Conservation (phyloP, 2,113 vertebrate genomes). For the Megaceryle torquata region DNA sequence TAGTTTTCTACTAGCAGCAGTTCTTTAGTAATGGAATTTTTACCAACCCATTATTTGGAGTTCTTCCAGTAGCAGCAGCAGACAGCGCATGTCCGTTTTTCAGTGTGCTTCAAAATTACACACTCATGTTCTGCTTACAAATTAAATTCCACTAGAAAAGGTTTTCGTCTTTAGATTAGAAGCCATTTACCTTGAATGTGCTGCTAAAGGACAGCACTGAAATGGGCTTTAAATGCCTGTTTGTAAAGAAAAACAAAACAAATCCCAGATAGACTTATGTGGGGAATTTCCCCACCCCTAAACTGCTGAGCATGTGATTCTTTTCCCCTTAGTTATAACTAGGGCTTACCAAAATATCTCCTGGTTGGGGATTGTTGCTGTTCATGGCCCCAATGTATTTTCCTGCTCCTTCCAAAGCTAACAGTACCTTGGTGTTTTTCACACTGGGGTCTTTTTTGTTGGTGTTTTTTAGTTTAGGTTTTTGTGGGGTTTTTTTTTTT, state of each 20-base stretch:
- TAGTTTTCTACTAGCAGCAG: background rate
- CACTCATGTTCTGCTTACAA: background rate
- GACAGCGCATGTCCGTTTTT: accelerated
- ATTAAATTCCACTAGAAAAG: background rate
- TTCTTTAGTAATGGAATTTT: background rate
- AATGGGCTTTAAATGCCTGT: background rate
- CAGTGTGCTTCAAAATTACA: background rate
- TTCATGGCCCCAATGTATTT: background rate
- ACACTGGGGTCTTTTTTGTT: background rate
- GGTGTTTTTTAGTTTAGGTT: background rate
- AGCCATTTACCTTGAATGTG: background rate
- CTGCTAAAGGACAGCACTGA: background rate
- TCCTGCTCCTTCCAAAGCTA: background rate
- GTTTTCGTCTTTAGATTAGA: background rate
- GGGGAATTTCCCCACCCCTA: background rate
- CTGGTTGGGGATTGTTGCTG: background rate
- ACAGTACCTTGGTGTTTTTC: background rate
- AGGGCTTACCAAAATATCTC: background rate
- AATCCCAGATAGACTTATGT: accelerated
- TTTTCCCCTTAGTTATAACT: background rate
- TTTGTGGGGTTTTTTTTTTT: too few relatives aligned
- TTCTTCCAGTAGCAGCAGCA: background rate
- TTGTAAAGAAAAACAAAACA: background rate
- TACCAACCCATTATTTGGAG: background rate
- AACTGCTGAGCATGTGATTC: background rate